Percentiles rank a stretch among this genome's conserved stretches.
These are phyloP conservation scores for Anas georgica DNA, from an alignment of 2,797 vertebrate genomes.

Conservation along the genomic window DNA sequence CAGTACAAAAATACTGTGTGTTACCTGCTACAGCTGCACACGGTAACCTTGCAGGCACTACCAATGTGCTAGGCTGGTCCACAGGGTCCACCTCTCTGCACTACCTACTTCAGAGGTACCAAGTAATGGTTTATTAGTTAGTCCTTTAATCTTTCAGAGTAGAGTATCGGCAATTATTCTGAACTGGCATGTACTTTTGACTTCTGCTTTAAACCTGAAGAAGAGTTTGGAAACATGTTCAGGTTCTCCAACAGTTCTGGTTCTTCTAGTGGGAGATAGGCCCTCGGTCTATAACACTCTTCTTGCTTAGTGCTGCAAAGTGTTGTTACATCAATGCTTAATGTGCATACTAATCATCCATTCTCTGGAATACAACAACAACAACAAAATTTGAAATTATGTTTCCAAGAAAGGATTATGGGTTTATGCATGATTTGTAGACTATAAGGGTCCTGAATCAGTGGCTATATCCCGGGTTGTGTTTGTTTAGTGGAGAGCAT, in stretches of 20 bases:
- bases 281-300: not conserved
- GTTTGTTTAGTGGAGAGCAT: not conserved
- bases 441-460: not conserved
- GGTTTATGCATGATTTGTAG: not conserved
- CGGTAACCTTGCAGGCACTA: not conserved
- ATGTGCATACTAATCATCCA: not conserved
- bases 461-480: not conserved
- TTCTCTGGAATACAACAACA: not conserved
- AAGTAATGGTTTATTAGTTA: not conserved
- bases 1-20: not conserved
- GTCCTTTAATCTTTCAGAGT: not conserved
- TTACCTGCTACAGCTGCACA: not conserved
- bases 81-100: not conserved
- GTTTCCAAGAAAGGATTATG: not conserved
- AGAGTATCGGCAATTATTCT: not conserved
- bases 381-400: not conserved
- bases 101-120: not conserved
- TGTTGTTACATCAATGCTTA: not conserved
- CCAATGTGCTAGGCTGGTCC: not conserved
- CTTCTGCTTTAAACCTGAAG: not conserved
- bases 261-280: not conserved
- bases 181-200: not conserved
- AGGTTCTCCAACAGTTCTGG: not conserved
- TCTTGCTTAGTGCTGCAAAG: not conserved
- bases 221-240: not conserved